A percentile compares a stretch with the other conserved stretches of the same genome.
These are phyloP conservation scores for Lordiphosa stackelbergi DNA, from an alignment of 1,140 invertebrate genomes.

Conservation along the genomic window DNA sequence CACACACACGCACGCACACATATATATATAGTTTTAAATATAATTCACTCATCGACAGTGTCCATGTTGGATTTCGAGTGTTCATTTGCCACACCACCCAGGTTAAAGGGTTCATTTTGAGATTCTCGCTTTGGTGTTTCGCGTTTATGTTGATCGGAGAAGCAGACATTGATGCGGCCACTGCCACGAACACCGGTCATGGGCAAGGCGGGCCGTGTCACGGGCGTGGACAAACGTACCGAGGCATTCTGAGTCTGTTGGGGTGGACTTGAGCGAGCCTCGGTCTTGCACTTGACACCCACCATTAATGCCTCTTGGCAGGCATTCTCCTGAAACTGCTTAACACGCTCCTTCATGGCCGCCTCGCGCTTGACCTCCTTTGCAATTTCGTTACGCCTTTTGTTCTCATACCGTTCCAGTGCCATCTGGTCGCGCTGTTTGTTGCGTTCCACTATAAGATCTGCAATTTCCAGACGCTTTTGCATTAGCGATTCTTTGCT, in stretches of 20 bases:
- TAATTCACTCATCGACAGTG: too few species aligned
- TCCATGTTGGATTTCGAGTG: too few species aligned
- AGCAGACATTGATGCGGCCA: slow-evolving; percentile 58
- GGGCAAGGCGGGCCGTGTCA: slow-evolving; percentile 38
- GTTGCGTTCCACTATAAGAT: slow-evolving; percentile 68
- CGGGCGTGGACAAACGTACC: slow-evolving; percentile 50
- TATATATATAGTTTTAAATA: too few species aligned
- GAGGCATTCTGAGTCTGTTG: slow-evolving; percentile 2
- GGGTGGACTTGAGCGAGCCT: slow-evolving; percentile 14
- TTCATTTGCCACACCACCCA: slow-evolving; percentile 4
- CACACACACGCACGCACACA: too few species aligned
- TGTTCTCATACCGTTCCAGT: slow-evolving; percentile 61
- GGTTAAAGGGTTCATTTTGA: slow-evolving; percentile 54
- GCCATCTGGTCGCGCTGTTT: slow-evolving; percentile 69
- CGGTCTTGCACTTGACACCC: slow-evolving; percentile 33
- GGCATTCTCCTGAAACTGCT: slow-evolving; percentile 61
- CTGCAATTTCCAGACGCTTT: slow-evolving; percentile 68
- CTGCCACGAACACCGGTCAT: slow-evolving; percentile 50
- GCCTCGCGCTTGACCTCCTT: slow-evolving; percentile 67
- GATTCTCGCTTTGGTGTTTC: slow-evolving; percentile 68
- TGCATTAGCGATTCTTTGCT: slow-evolving; percentile 55
- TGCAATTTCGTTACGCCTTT: slow-evolving; percentile 62
- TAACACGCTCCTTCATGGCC: slow-evolving; percentile 65
- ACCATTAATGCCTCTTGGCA: slow-evolving; percentile 65
- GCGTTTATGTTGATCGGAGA: slow-evolving; percentile 52